Base-by-base conservation (phyloP, 2,888 invertebrate genomes). In the Sialis fuliginosa region DNA sequence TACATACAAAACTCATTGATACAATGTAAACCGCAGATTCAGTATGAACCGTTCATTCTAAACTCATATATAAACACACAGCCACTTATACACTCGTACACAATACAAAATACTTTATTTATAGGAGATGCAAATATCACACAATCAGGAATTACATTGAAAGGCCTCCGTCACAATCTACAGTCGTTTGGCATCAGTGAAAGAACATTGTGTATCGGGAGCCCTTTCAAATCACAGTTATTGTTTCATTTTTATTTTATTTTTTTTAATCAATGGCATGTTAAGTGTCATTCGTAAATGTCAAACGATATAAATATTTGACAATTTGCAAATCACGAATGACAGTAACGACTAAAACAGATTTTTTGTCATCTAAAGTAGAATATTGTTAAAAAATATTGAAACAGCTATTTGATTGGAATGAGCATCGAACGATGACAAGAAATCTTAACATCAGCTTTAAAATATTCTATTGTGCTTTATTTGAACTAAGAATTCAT, bases 221-320 rank as follows among this genome's bases (percentile, higher is more conserved):
- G 62, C 66, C 63, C 62, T 63, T 65, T 61, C 68, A 66, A 67
- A 68, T 68, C 68, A 68, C 68, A 68, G 68, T 62, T 64, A 62
- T 58, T 60, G 60, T 57, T 55, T 54, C 56, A 59, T 58, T 54
- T 57, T 57, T 55, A 54, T 50, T 52, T 48, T 31, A 34, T 32
- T 12, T 33, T 44, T 9, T 44, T 37, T 37, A n/a, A n/a, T 10
- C 12, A 37, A 37, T 12, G 37, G 37, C 37, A 37, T 37, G 33
- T 33, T 44, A 32, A 6, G n/a, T 43, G 32, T 43, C 12, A 12
- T 22, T 22, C 22, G 22, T 22, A 22, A 22, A 22, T 22, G 22
- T 22, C 22, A 22, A 22, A 22, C 22, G 4, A 22, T 22, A 22
- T 22, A 22, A 22, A 22, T 22, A 22, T 22, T 22, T 22, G 22